Conservation (phyloP, 2,797 vertebrate species). For the Falco biarmicus region DNA sequence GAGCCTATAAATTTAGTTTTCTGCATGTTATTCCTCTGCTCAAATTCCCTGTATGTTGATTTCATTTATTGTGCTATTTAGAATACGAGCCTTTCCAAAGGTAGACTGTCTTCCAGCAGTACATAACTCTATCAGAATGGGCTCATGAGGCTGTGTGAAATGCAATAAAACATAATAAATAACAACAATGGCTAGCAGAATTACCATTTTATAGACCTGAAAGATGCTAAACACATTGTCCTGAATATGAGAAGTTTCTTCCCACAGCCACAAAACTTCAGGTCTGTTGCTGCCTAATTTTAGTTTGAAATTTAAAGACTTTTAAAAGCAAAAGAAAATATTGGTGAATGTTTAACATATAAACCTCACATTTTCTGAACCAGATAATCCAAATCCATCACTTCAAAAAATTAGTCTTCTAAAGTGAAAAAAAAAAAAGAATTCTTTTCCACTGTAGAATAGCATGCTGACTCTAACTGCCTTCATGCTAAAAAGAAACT, state of each 20-base stretch:
- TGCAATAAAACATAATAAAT: slow-evolving; percentile 35
- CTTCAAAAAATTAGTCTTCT: not conserved
- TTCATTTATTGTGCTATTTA: slow-evolving; percentile 25
- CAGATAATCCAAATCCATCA: not conserved
- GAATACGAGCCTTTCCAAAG: not conserved
- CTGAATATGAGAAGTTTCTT: not conserved
- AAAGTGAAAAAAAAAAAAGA: not conserved
- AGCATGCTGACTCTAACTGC: not conserved
- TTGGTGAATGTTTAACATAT: not conserved
- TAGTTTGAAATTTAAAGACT: not conserved
- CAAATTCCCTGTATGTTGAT: not conserved
- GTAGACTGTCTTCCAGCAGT: not conserved
- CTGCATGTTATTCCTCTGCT: not conserved
- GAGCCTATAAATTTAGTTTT: not conserved
- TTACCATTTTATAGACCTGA: not conserved
- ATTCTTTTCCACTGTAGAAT: not conserved
- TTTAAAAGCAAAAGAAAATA: not conserved
- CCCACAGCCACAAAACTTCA: not conserved
- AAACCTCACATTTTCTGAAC: not conserved
- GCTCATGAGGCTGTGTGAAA: not conserved
- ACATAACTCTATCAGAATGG: slow-evolving; percentile 7
- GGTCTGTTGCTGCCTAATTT: not conserved
- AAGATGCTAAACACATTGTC: not conserved
- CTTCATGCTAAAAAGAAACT: not conserved
- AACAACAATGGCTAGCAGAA: not conserved